Conservation (phyloP, 2,113 vertebrate genomes). For the Anarrhichthys ocellatus region DNA sequence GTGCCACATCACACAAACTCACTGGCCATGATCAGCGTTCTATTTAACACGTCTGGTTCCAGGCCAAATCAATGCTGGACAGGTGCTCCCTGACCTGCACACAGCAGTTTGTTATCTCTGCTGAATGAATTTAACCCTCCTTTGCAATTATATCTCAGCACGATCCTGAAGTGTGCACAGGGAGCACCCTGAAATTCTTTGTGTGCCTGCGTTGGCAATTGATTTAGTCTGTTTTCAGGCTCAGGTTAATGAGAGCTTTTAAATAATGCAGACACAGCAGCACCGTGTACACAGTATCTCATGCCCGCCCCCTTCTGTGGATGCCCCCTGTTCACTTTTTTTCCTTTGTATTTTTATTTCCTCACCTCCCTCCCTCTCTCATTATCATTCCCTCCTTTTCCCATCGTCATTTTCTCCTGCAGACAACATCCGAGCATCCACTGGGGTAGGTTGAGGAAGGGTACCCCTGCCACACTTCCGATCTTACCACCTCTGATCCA, state of each 20-base stretch:
- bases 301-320: not conserved
- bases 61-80: constrained; percentile 53
- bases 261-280: constrained; percentile 78
- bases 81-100: constrained; percentile 48
- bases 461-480: constrained; percentile 4
- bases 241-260: constrained; percentile 79
- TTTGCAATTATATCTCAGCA: constrained; percentile 47
- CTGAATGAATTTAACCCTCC: constrained; percentile 54
- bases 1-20: constrained; percentile 36
- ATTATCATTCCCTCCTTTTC: constrained; percentile 21
- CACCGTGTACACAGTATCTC: constrained; percentile 21
- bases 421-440: constrained; percentile 29
- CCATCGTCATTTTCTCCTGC: constrained; percentile 4
- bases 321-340: not conserved
- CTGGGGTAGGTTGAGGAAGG: constrained; percentile 12
- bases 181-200: constrained; percentile 43
- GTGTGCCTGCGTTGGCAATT: constrained; percentile 57
- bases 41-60: constrained; percentile 58
- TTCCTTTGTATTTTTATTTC: not conserved
- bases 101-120: constrained; percentile 47
- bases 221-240: constrained; percentile 65
- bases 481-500: constrained; percentile 47
- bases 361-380: not conserved
- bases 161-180: constrained; percentile 21
- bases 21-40: constrained; percentile 32